These are phyloP conservation scores for Diplosoma virens DNA, from an alignment of 23 tunicate species.

Conservation along the genomic window DNA sequence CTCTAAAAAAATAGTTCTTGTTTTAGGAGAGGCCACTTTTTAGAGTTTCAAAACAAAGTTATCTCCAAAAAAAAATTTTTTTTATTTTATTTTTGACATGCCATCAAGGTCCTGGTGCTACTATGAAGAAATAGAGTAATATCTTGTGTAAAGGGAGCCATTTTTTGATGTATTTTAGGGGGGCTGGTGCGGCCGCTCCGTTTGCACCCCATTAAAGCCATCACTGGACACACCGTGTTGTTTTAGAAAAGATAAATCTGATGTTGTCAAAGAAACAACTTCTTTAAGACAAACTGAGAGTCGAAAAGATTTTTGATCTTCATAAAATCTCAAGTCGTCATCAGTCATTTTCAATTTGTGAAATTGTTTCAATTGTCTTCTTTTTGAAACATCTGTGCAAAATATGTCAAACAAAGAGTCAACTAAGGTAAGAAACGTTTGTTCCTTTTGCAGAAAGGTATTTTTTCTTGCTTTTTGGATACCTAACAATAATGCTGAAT, in stretches of 20 bases:
- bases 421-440: neutral
- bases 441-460: neutral
- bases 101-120: no score
- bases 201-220: no score
- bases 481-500: constrained; percentile 6
- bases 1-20: no score
- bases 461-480: neutral
- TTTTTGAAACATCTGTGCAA: neutral
- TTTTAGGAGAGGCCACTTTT: no score
- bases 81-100: no score
- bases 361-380: neutral
- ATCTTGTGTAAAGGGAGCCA: no score
- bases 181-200: no score
- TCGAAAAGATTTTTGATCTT: constrained; percentile 1
- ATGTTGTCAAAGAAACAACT: neutral
- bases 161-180: no score
- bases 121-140: no score
- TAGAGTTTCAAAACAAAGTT: no score
- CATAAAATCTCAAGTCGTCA: neutral
- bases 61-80: no score
- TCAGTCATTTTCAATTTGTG: constrained; percentile 8
- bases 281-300: neutral
- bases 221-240: neutral
- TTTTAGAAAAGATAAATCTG: neutral
- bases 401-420: constrained; percentile 6